Evolutionary conservation across 2,888 invertebrate species (phyloP).

Genomic region (Nymphalis urticae): DNA sequence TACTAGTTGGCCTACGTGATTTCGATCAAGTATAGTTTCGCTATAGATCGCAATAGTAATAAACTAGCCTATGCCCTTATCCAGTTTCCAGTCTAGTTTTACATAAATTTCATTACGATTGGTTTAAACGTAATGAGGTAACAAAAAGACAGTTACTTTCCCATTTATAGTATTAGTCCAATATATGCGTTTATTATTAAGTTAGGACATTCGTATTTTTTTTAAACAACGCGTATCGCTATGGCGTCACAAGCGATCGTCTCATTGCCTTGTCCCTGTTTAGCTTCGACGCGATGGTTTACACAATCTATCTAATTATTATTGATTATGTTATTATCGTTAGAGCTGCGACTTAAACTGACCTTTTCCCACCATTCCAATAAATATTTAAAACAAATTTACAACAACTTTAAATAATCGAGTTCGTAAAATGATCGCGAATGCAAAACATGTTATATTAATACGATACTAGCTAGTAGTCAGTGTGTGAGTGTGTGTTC

Average conservation of each 20-base stretch:
- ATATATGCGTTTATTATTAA: no score
- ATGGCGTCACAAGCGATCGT: constrained; percentile 31
- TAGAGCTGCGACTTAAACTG: constrained; percentile 3
- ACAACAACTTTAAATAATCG: not conserved
- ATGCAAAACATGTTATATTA: not conserved
- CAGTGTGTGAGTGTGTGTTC: not conserved
- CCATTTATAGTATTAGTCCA: no score
- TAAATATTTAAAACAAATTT: constrained; percentile 2
- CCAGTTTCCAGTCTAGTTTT: no score
- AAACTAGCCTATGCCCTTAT: no score
- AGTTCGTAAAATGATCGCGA: not conserved
- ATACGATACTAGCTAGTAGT: constrained; percentile 4
- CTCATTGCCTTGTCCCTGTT: constrained; percentile 65
- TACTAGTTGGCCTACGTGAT: no score
- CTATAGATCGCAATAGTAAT: no score
- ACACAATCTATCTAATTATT: constrained; percentile 54
- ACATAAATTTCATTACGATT: no score
- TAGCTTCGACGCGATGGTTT: constrained; percentile 43
- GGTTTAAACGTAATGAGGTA: no score
- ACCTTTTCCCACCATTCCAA: constrained; percentile 18
- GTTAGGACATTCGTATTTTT: not conserved
- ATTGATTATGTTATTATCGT: constrained; percentile 42
- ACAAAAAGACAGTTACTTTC: no score
- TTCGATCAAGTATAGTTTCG: no score
- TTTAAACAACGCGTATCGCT: not conserved